Conservation (phyloP, 2,888 invertebrate genomes). For the Helobdella robusta region DNA sequence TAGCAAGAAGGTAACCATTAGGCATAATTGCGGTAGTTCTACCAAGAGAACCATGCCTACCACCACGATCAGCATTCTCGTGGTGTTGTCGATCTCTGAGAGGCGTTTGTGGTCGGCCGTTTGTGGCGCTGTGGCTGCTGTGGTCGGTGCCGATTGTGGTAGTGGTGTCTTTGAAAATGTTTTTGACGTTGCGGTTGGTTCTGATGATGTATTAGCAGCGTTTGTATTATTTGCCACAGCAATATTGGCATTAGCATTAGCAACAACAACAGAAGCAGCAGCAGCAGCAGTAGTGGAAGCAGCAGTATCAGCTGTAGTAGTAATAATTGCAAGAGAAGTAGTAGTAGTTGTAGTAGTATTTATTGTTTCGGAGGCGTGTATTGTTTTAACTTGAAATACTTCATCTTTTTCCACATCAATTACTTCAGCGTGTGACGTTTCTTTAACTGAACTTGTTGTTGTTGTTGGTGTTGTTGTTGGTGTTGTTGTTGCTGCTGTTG, state of each 20-base stretch:
- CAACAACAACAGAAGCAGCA: constrained; percentile 71
- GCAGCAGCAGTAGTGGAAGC: constrained; percentile 62
- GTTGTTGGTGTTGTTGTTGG: not conserved
- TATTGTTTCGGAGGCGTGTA: not conserved
- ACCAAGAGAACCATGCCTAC: constrained; percentile 52
- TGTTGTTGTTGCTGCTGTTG: not conserved
- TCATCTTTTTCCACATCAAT: too few relatives aligned
- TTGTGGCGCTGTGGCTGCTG: not conserved
- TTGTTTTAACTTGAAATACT: not conserved
- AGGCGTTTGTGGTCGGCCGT: constrained; percentile 42
- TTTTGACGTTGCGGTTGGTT: not conserved
- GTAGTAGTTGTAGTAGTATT: not conserved
- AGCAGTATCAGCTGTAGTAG: constrained; percentile 17
- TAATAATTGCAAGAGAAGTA: not conserved
- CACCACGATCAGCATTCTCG: constrained; percentile 35
- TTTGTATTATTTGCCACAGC: not conserved
- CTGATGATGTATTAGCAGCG: too few relatives aligned
- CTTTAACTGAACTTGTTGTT: not conserved
- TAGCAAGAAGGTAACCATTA: constrained; percentile 66
- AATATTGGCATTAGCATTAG: not conserved
- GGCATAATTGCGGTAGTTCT: constrained; percentile 51
- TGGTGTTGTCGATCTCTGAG: constrained; percentile 46
- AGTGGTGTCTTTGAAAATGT: not conserved
- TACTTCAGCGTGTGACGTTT: not conserved
- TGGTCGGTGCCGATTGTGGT: not conserved